Evolutionary conservation across 1,140 invertebrate genomes (phyloP).

Genomic region (Orussus abietinus): DNA sequence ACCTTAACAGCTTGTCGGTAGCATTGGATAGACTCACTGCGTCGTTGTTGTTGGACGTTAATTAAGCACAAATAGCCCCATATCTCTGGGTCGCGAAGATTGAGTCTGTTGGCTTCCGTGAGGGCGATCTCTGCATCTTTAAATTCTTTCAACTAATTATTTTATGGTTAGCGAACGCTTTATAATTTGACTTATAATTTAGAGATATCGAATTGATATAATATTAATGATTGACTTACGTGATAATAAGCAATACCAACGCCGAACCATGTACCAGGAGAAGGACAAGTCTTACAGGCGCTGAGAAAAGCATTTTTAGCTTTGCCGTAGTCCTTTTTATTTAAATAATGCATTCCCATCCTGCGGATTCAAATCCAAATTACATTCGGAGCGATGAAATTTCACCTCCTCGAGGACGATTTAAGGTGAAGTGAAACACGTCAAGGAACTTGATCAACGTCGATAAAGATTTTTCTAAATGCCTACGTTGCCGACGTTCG

Average conservation of each 20-base stretch:
- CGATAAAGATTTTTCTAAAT: no score
- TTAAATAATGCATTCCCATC: conserved; percentile 28
- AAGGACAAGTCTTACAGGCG: conserved; percentile 25
- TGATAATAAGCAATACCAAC: conserved; percentile 36
- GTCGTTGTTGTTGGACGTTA: conserved; percentile 30
- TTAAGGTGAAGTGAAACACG: no score
- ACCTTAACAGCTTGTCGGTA: conserved; percentile 34
- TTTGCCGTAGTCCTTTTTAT: conserved; percentile 20
- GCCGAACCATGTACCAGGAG: conserved; percentile 39
- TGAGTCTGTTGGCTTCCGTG: conserved; percentile 39
- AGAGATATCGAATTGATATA: not conserved
- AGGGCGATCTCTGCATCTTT: conserved; percentile 37
- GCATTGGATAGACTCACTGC: conserved; percentile 36
- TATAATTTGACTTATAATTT: no score
- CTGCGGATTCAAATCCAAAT: conserved; percentile 10
- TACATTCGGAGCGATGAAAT: not conserved
- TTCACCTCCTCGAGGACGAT: no score
- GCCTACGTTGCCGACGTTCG: no score
- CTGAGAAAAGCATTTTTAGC: conserved; percentile 30
- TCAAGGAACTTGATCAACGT: no score
- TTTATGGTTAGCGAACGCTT: no score
- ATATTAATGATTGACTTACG: conserved; percentile 20
- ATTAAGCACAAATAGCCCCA: conserved; percentile 46
- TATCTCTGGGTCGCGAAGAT: conserved; percentile 33
- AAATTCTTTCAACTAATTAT: conserved; percentile 32